A percentile compares a stretch with the other conserved stretches of the same genome.
These are phyloP conservation scores for Stomatorhinus ivindoensis DNA, from an alignment of 2,113 vertebrate species.

Conservation along the genomic window DNA sequence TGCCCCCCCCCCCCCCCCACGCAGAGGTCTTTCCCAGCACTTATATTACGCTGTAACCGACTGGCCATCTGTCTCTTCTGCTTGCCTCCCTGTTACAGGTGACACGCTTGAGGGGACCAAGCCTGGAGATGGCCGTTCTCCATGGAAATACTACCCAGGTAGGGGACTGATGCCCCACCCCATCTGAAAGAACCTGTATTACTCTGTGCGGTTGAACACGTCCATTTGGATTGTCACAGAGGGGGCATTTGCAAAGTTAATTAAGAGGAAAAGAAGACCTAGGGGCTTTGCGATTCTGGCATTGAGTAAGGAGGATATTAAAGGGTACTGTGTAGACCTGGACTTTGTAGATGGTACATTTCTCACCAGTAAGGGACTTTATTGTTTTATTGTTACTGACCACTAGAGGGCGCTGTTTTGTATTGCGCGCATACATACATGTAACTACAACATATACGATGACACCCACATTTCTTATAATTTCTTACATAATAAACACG, in stretches of 20 bases:
- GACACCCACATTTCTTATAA: neutral
- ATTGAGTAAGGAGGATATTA: neutral
- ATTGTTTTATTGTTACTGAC: neutral
- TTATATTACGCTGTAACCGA: neutral
- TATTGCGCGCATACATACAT: neutral
- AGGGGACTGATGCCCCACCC: conserved; percentile 17
- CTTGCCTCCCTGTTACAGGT: conserved; percentile 51
- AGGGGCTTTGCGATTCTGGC: neutral
- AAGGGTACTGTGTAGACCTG: neutral
- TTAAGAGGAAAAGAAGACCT: neutral
- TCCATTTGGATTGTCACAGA: neutral
- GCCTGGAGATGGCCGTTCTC: conserved; percentile 84
- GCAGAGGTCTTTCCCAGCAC: neutral
- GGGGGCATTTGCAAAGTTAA: neutral
- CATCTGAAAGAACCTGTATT: neutral
- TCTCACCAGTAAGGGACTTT: neutral
- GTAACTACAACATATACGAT: neutral
- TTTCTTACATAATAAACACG: neutral
- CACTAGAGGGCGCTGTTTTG: neutral
- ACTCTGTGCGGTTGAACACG: neutral
- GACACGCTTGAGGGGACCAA: conserved; percentile 80
- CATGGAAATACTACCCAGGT: conserved; percentile 87
- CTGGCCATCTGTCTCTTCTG: conserved; percentile 2
- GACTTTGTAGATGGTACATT: neutral
- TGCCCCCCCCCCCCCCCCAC: neutral